Conservation (phyloP, 2,888 invertebrate species). For the Tiliacea citrago region DNA sequence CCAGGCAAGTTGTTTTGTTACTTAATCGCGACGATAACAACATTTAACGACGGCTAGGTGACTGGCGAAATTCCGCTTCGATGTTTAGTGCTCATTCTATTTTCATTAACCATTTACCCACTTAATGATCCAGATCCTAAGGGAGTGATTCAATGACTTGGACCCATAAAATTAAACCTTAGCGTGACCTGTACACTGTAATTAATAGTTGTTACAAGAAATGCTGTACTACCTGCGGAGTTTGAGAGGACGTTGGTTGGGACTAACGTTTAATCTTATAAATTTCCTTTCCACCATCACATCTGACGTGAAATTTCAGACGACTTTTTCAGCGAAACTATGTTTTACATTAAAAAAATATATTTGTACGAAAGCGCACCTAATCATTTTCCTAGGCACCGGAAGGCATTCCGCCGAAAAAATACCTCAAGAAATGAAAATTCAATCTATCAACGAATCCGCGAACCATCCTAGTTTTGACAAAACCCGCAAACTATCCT, state of each 20-base stretch:
- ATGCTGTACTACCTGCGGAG: slow-evolving; percentile 62
- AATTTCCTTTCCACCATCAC: too few relatives aligned
- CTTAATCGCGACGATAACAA: slow-evolving; percentile 90
- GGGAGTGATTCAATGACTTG: slow-evolving; percentile 88
- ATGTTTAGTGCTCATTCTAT: slow-evolving; percentile 91
- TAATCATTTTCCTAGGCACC: slow-evolving; percentile 2
- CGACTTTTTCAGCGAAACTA: slow-evolving; percentile 8
- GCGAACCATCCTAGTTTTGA: slow-evolving; percentile 19
- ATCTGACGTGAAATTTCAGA: background rate
- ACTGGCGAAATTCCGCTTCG: slow-evolving; percentile 90
- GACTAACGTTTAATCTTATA: background rate
- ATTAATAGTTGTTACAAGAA: slow-evolving; percentile 75
- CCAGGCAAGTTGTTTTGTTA: slow-evolving; percentile 88
- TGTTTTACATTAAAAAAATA: slow-evolving; percentile 3
- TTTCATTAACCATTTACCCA: slow-evolving; percentile 91
- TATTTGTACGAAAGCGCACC: slow-evolving; percentile 13
- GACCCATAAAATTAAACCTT: slow-evolving; percentile 88
- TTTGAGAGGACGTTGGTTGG: slow-evolving; percentile 19
- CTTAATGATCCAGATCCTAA: slow-evolving; percentile 90
- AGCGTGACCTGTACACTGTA: slow-evolving; percentile 84
- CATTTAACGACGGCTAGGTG: slow-evolving; percentile 91
- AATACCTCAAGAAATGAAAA: slow-evolving; percentile 25
- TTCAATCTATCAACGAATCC: slow-evolving; percentile 25
- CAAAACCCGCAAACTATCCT: background rate
- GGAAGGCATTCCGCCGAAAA: slow-evolving; percentile 1